Base-by-base conservation (phyloP, 2,113 vertebrate species). In the Rhea pennata region DNA sequence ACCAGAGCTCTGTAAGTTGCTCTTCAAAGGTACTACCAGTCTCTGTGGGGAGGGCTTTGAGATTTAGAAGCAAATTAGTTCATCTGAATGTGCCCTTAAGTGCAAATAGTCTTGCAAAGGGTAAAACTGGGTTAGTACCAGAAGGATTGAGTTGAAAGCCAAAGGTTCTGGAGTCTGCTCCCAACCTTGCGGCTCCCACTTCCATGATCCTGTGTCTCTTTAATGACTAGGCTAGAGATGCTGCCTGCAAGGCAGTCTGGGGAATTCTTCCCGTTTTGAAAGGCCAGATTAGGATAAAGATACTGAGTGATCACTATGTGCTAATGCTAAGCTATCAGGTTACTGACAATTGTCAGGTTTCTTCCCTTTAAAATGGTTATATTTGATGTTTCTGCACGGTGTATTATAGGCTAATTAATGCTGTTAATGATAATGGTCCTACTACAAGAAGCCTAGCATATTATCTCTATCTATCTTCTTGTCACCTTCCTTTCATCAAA, bases 321-420 rank as follows among this genome's bases (percentile, higher is more conserved):
- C 88, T 92, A 93, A 95, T 88, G 84, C 66, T 59, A 40, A 74
- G 65, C 85, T 81, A 67, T 94, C 93, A 53, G 5, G 54, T 94
- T 94, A 72, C 96, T 84, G 96, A 72, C 92, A 87, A 91, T 79
- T 80, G 51, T 93, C 93, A 87, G 95, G 84, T 97, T 88, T 31
- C 95, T 93, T 88, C 96, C 94, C 93, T 84, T 92, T 59, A 53
- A 88, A 94, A 92, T 79, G 72, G 87, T 46, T 40, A 88, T 71
- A 72, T 96, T 94, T 93, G 92, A 81, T 92, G 95, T 27, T 27
- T 84, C 93, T 67, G 91, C 90, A 64, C 90, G 92, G 96, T 97
- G 91, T 97, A 97, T 98, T 97, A 97, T 44, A 90, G 96, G 94
- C 97, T 98, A 98, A 98, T 98, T 98, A 98, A 97, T 84, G 93